Evolutionary conservation across 2,888 invertebrate species (phyloP).

Genomic region (Acanthosepion lycidas): DNA sequence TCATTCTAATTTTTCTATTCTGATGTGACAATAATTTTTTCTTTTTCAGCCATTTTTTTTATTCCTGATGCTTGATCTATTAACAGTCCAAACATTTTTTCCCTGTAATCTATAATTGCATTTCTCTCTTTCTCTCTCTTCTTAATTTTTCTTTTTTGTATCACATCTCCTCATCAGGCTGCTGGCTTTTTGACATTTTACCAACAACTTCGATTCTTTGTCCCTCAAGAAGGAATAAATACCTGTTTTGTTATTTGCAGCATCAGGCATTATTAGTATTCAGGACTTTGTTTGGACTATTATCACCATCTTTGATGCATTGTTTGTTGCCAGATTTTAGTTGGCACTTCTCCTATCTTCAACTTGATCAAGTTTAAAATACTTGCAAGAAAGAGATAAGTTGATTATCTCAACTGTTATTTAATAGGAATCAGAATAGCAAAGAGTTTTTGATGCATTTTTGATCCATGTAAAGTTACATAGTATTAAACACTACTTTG

Average conservation of each 20-base stretch:
- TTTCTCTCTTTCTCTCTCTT: too few species aligned
- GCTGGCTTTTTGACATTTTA: background rate
- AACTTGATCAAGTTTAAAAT: background rate
- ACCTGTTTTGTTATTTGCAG: background rate
- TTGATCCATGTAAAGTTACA: too few species aligned
- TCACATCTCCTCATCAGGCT: background rate
- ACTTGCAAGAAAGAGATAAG: background rate
- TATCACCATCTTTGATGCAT: background rate
- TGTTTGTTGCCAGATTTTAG: background rate
- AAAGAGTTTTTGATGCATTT: too few species aligned
- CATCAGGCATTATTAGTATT: background rate
- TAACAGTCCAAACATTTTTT: too few species aligned
- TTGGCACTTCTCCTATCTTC: background rate
- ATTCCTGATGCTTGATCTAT: background rate
- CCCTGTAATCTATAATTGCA: too few species aligned
- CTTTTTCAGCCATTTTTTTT: background rate
- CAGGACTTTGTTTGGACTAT: background rate
- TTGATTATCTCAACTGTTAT: background rate
- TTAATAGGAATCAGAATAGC: background rate
- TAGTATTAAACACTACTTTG: too few species aligned
- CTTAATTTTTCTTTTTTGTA: too few species aligned
- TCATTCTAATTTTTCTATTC: background rate
- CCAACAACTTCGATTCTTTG: slow-evolving; percentile 13
- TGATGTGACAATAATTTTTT: background rate
- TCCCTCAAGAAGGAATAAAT: background rate